Percentiles rank a stretch among this genome's conserved stretches.
phyloP scores from a whole-genome alignment of 2,113 vertebrate genomes.

The Urocitellus parryii region DNA sequence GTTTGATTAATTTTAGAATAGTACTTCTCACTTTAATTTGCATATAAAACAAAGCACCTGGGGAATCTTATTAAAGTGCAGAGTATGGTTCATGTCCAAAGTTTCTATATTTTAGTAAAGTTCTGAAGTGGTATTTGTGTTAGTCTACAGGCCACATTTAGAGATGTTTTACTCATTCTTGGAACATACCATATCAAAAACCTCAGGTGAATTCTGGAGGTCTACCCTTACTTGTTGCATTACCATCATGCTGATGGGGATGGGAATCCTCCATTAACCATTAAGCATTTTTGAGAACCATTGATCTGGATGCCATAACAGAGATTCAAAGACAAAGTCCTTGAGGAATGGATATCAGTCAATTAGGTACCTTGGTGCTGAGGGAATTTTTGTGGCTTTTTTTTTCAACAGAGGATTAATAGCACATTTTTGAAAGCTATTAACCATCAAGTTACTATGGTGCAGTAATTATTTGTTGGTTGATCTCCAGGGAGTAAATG shows the following conservation, averaged over 20 bases:
- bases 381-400: not conserved
- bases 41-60: not conserved
- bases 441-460: not conserved
- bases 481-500: not conserved
- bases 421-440: not conserved
- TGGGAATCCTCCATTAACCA: not conserved
- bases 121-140: not conserved
- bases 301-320: not conserved
- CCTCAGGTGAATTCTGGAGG: not conserved
- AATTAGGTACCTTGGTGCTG: not conserved
- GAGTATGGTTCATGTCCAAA: not conserved
- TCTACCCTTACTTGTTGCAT: not conserved
- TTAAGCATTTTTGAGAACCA: not conserved
- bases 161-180: not conserved
- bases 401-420: slow-evolving; percentile 24
- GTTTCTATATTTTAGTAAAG: not conserved
- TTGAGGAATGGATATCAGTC: not conserved
- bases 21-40: not conserved
- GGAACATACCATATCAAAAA: not conserved
- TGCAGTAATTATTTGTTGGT: not conserved
- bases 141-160: not conserved
- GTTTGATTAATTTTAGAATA: not conserved
- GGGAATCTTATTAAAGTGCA: not conserved
- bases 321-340: not conserved
- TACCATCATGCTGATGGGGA: not conserved